Conservation (phyloP, 2,797 vertebrate species). For the Oreonectes daqikongensis region DNA sequence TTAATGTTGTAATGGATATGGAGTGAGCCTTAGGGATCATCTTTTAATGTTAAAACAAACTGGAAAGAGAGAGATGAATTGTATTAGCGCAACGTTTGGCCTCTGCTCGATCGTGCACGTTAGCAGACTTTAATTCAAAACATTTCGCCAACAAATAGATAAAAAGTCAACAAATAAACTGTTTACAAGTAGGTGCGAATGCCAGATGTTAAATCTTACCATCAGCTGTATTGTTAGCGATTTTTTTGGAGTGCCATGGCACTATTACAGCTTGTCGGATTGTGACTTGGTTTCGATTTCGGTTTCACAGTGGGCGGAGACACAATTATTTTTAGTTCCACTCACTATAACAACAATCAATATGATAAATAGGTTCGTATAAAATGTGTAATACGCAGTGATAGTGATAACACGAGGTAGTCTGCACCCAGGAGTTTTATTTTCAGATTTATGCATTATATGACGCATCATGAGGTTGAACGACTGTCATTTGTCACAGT, state of each 20-base stretch:
- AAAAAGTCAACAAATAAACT: too few species aligned
- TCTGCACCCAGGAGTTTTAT: neutral
- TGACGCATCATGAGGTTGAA: neutral
- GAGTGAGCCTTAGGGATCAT: conserved; percentile 11
- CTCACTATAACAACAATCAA: neutral
- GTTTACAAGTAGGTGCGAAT: too few species aligned
- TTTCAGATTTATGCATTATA: neutral
- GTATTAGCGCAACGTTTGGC: neutral
- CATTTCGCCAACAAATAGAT: too few species aligned
- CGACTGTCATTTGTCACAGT: too few species aligned
- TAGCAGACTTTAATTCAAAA: too few species aligned
- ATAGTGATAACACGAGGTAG: neutral
- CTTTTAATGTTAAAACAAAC: neutral
- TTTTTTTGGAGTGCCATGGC: neutral
- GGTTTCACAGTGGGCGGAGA: conserved; percentile 8
- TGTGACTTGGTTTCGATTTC: conserved; percentile 20
- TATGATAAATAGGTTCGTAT: too few species aligned
- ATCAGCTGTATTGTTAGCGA: neutral
- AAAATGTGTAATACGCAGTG: too few species aligned
- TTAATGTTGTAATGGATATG: neutral
- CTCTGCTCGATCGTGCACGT: neutral
- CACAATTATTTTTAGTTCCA: neutral
- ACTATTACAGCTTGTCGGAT: neutral
- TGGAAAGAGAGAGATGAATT: neutral
- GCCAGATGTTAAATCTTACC: neutral